Base-by-base conservation (phyloP, 2,113 vertebrate species). In the Symphodus melops region DNA sequence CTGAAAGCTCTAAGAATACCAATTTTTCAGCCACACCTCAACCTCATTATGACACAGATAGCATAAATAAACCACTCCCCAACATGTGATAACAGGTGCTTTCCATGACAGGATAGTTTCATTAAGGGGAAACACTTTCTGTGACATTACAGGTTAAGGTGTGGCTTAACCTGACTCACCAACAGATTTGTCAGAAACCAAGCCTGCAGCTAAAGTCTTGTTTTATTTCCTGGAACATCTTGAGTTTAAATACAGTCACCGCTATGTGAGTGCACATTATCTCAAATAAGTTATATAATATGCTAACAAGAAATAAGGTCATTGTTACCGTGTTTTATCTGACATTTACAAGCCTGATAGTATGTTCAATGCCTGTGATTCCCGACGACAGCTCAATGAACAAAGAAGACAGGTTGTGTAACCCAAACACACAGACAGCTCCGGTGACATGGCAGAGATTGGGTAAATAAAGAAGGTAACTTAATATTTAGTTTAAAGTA, bases 361-460 rank as follows among this genome's bases (percentile, higher is more conserved):
- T 14, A 13, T 39, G 36, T 4, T 21, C 39, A 55, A 63, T 44
- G 10, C 51, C 58, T 39, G 56, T 25, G 37, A 69, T 70, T 73
- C 58, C 78, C 37, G 37, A 55, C 77, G 46, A 59, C 11, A 10
- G 28, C 62, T 41, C 57, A 8, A 23, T 4, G 25, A 52, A 83
- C 58, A 68, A 72, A 85, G 25, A 66, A 0, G 21, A 4, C 68
- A 20, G 64, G 58, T 72, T 77, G 81, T 85, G 74, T 36, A 81
- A 84, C 20, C 0, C 42, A 46, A 63, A 76, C 56, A 46, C 60
- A 4, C 67, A 73, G 23, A n/a, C 49, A 77, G 73, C 80, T 73
- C 80, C 72, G 86, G 84, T 93, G 83, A 88, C 88, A 78, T 1
- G 61, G 83, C 88, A 88, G 60, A 91, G 91, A 90, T 90, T 92